These are phyloP conservation scores for Pseudochirops corinnae DNA, from an alignment of 2,797 vertebrate genomes.

Conservation along the genomic window DNA sequence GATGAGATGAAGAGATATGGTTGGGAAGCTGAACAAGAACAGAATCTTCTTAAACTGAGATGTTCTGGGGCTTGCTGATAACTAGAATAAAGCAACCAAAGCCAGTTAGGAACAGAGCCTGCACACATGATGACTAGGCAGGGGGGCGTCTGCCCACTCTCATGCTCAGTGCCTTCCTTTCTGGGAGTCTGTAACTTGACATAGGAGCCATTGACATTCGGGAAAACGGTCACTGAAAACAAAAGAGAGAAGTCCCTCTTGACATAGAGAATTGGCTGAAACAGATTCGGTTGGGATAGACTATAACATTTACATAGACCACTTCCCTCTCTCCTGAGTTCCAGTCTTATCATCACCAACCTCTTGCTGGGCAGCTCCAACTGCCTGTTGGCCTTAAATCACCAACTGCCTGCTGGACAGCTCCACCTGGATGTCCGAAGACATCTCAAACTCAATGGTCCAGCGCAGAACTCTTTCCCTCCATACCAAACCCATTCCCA, in stretches of 20 bases:
- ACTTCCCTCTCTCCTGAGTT: not conserved
- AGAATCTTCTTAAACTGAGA: conserved; percentile 59
- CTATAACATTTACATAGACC: not conserved
- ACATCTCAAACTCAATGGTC: not conserved
- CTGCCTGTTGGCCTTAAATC: no score
- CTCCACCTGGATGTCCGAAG: not conserved
- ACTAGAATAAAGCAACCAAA: conserved; percentile 38
- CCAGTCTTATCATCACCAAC: not conserved
- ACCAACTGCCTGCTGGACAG: not conserved
- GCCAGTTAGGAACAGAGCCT: conserved; percentile 40
- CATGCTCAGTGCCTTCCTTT: not conserved
- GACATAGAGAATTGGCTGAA: not conserved
- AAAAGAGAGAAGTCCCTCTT: not conserved
- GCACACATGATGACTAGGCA: not conserved
- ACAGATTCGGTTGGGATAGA: not conserved
- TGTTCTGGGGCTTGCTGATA: conserved; percentile 32
- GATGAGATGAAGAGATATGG: conserved; percentile 46
- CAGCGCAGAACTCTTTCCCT: not conserved
- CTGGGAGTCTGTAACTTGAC: not conserved
- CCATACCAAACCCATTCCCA: not conserved
- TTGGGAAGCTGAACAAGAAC: conserved; percentile 55
- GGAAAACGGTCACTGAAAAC: not conserved
- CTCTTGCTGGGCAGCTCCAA: no score
- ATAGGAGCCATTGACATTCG: not conserved
- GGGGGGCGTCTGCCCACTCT: not conserved